Evolutionary conservation across 2,113 vertebrate species (phyloP).

Genomic region (Varanus salvator): DNA sequence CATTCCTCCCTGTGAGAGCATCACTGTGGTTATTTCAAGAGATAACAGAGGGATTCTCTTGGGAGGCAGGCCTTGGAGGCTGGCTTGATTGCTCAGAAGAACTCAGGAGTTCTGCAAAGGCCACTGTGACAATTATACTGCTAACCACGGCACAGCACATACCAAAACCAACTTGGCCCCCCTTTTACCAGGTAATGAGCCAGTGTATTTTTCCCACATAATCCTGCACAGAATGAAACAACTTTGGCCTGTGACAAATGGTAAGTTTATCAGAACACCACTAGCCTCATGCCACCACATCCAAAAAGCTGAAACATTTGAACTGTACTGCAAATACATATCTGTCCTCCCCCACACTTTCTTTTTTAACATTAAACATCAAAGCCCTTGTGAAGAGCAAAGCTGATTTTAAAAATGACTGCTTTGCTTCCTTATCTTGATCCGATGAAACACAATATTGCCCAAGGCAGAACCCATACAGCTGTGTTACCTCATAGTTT

Average conservation of each 20-base stretch:
- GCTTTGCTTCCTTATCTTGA: constrained; percentile 47
- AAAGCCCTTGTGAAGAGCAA: constrained; percentile 50
- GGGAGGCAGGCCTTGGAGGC: too few relatives aligned
- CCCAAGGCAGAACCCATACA: constrained; percentile 53
- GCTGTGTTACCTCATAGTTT: constrained; percentile 46
- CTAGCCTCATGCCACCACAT: background rate
- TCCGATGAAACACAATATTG: constrained; percentile 61
- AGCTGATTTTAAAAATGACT: constrained; percentile 54
- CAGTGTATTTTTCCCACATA: background rate
- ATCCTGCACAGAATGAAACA: too few relatives aligned
- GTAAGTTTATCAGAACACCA: background rate
- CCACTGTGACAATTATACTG: too few relatives aligned
- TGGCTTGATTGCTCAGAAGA: too few relatives aligned
- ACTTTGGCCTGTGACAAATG: background rate
- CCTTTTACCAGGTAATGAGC: background rate
- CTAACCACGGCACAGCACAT: background rate
- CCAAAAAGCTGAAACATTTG: constrained; percentile 25
- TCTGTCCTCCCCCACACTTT: constrained; percentile 8
- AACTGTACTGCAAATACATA: constrained; percentile 40
- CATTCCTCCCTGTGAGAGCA: too few relatives aligned
- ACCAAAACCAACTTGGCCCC: background rate
- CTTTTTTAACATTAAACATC: constrained; percentile 62
- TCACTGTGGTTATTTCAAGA: too few relatives aligned
- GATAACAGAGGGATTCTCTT: too few relatives aligned
- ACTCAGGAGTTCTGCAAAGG: too few relatives aligned